Evolutionary conservation across 2,113 vertebrate species (phyloP).

Genomic region (Hippoglossus stenolepis): DNA sequence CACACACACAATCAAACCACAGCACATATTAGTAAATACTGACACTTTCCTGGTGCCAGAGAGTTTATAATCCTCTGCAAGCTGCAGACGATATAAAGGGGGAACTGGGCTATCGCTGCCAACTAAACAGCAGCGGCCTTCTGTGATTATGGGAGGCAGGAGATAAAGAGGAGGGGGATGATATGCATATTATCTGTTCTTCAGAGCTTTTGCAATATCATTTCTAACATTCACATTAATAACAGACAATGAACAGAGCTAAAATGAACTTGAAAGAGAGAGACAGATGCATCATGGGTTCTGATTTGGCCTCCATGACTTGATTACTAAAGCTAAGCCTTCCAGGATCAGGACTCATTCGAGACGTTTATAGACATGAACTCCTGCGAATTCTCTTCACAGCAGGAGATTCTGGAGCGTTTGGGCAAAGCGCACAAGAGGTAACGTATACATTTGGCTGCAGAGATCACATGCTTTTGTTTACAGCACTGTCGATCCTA

Average conservation of each 20-base stretch:
- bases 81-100: constrained; percentile 51
- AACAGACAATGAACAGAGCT: constrained; percentile 11
- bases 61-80: constrained; percentile 54
- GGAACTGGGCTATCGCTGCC: constrained; percentile 37
- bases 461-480: too few relatives aligned
- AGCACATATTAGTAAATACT: constrained; percentile 40
- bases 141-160: constrained; percentile 46
- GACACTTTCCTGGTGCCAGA: constrained; percentile 48
- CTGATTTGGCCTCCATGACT: background rate
- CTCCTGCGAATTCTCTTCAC: too few relatives aligned
- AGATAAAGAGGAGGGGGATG: constrained; percentile 31
- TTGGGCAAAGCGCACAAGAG: too few relatives aligned
- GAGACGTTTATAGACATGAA: too few relatives aligned
- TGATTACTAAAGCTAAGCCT: background rate
- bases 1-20: constrained; percentile 19
- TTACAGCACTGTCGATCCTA: too few relatives aligned
- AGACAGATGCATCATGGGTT: background rate
- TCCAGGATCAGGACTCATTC: background rate
- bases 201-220: constrained; percentile 28
- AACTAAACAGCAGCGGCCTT: constrained; percentile 51
- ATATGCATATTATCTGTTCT: constrained; percentile 49
- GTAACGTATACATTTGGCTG: too few relatives aligned
- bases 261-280: background rate
- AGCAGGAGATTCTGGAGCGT: too few relatives aligned
- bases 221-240: constrained; percentile 34